Percentiles rank a stretch among this genome's conserved stretches.
phyloP scores from a whole-genome alignment of 2,888 invertebrate genomes.

The Diaprepes abbreviatus region DNA sequence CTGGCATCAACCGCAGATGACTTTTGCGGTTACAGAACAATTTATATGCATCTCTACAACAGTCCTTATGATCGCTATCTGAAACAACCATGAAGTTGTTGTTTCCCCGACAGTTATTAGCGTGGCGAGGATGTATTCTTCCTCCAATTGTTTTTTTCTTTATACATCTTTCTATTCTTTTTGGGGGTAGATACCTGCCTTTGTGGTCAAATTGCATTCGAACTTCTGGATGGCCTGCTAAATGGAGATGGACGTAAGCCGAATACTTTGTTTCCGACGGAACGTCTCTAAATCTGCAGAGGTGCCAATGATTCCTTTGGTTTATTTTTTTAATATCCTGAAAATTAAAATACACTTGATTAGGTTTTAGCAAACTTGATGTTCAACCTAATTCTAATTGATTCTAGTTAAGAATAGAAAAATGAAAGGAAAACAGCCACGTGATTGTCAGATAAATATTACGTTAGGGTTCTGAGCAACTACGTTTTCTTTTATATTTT shows the following conservation, averaged over 20 bases:
- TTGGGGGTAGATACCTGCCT: slow-evolving; percentile 15
- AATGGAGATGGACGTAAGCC: slow-evolving; percentile 22
- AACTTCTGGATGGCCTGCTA: slow-evolving; percentile 5
- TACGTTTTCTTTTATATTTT: too few relatives aligned
- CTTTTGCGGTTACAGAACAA: slow-evolving; percentile 23
- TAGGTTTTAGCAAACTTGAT: too few relatives aligned
- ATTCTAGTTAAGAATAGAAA: too few relatives aligned
- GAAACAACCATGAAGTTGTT: neutral
- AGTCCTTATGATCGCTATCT: slow-evolving; percentile 1
- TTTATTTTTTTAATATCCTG: slow-evolving; percentile 37
- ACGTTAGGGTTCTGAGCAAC: too few relatives aligned
- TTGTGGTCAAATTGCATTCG: slow-evolving; percentile 32
- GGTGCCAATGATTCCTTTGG: slow-evolving; percentile 29
- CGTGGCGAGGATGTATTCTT: neutral
- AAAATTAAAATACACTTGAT: slow-evolving; percentile 28
- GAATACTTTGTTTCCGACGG: neutral
- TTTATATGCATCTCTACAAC: slow-evolving; percentile 26
- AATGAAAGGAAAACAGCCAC: too few relatives aligned
- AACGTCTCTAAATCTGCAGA: slow-evolving; percentile 34
- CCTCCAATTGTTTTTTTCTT: neutral
- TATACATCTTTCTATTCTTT: slow-evolving; percentile 28
- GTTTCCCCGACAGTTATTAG: neutral
- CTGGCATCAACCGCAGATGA: slow-evolving; percentile 17
- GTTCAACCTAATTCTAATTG: too few relatives aligned
- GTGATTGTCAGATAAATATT: too few relatives aligned